Conservation (phyloP, 2,888 invertebrate genomes). For the Temnothorax rugatulus region DNA sequence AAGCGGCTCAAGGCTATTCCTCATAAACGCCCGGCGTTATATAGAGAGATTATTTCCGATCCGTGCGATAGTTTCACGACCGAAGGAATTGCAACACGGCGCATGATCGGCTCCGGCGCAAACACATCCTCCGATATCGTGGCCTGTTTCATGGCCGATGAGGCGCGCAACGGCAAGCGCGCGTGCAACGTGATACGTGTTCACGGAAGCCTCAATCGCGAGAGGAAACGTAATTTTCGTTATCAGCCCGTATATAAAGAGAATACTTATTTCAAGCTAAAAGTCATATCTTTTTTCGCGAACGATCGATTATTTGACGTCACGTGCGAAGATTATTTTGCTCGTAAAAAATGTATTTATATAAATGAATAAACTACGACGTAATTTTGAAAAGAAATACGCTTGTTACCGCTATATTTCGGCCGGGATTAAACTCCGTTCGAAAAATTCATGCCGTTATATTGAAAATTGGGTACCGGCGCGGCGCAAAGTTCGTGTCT, state of each 20-base stretch:
- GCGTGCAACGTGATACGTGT: slow-evolving; percentile 40
- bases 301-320: background rate
- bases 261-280: background rate
- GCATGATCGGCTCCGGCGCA: slow-evolving; percentile 67
- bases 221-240: slow-evolving; percentile 20
- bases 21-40: slow-evolving; percentile 43
- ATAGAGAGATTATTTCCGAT: slow-evolving; percentile 64
- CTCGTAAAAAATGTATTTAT: background rate
- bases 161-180: slow-evolving; percentile 53
- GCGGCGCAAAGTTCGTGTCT: slow-evolving; percentile 6
- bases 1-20: slow-evolving; percentile 56
- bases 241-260: background rate
- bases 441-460: slow-evolving; percentile 15
- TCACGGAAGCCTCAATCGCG: background rate
- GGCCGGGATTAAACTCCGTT: background rate
- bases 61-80: slow-evolving; percentile 61
- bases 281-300: background rate
- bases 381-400: background rate
- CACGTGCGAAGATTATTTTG: background rate
- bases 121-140: slow-evolving; percentile 69
- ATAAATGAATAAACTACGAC: background rate
- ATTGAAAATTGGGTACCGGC: slow-evolving; percentile 2
- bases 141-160: slow-evolving; percentile 72
- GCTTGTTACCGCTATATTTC: background rate
- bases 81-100: slow-evolving; percentile 66